Percentiles rank a stretch among this genome's conserved stretches.
Conservation (phyloP, 2,888 invertebrate species). For the Thera britannica region DNA sequence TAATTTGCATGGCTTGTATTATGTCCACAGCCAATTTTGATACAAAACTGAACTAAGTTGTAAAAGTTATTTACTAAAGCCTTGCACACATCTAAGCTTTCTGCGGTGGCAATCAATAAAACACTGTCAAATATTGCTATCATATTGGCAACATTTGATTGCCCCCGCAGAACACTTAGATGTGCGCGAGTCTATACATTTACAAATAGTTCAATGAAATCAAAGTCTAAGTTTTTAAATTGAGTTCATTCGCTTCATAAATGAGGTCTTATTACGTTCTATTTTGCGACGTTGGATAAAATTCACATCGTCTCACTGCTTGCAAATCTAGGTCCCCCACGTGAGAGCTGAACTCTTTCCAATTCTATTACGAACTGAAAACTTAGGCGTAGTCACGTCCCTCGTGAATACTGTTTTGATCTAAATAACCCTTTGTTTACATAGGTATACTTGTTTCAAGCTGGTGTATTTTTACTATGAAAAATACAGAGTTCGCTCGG, state of each 20-base stretch:
- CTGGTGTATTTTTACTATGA: conserved; percentile 9
- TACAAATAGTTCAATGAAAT: background rate
- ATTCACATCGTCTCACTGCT: background rate
- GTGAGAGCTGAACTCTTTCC: conserved; percentile 25
- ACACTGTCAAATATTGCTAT: too few relatives aligned
- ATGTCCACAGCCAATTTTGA: too few relatives aligned
- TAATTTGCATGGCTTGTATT: too few relatives aligned
- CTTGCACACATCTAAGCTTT: too few relatives aligned
- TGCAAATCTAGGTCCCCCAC: conserved; percentile 24
- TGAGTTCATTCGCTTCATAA: background rate
- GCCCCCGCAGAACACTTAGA: too few relatives aligned
- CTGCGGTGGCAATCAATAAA: too few relatives aligned
- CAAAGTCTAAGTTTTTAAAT: background rate
- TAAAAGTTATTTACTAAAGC: too few relatives aligned
- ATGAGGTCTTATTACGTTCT: background rate
- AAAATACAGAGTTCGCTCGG: background rate
- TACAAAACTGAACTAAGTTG: too few relatives aligned
- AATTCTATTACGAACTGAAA: conserved; percentile 19
- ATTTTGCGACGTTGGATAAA: background rate
- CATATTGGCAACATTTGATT: too few relatives aligned
- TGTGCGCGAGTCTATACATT: background rate
- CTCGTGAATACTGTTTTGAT: conserved; percentile 23
- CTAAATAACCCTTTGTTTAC: conserved; percentile 20
- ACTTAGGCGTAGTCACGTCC: conserved; percentile 29
- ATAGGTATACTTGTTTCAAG: conserved; percentile 12